Base-by-base conservation (phyloP, 2,113 vertebrate genomes). In the Callionymus lyra region DNA sequence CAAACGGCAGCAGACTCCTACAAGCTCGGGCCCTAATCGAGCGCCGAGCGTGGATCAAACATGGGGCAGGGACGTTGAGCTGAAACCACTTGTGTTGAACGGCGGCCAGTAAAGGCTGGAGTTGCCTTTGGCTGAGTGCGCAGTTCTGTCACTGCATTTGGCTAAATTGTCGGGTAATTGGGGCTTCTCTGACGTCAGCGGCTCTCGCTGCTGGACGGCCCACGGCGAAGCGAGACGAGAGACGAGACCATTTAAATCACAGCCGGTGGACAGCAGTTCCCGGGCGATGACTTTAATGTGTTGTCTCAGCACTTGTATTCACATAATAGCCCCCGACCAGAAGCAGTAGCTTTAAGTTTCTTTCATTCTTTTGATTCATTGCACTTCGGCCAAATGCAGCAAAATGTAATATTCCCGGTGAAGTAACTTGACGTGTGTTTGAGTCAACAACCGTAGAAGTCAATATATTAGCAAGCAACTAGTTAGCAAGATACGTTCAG, bases 131-230 rank as follows among this genome's bases (percentile, higher is more conserved):
- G 59, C 60, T 51, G 44, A 34, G 9, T 12, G 53, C 62, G 51
- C 41, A 15, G 16, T 68, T 66, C 56, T 72, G 69, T 68, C 65
- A 55, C 66, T 68, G 63, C 56, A 38, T 64, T n/a, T 63, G 59
- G 65, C 53, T 64, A 70, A 41, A 44, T n/a, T 41, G 58, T 63
- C 65, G 63, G 58, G 68, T 57, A 60, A 73, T 27, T 47, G 48
- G n/a, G 50, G 63, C 46, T 50, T 47, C 41, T 72, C 59, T 79
- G 75, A 77, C 68, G 59, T 70, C 63, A 73, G 68, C 37, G 31
- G 51, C n/a, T n/a, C n/a, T n/a, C n/a, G n/a, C n/a, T n/a, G n/a
- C n/a, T 50, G 61, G 33, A 44, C 61, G 67, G 64, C 70, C 55
- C 48, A 72, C 61, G 52, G 18, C 16, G 21, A 63, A 56, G 50